A percentile compares a stretch with the other conserved stretches of the same genome.
These are phyloP conservation scores for Drosophila infuscata DNA, from an alignment of 2,888 invertebrate species.

Conservation along the genomic window DNA sequence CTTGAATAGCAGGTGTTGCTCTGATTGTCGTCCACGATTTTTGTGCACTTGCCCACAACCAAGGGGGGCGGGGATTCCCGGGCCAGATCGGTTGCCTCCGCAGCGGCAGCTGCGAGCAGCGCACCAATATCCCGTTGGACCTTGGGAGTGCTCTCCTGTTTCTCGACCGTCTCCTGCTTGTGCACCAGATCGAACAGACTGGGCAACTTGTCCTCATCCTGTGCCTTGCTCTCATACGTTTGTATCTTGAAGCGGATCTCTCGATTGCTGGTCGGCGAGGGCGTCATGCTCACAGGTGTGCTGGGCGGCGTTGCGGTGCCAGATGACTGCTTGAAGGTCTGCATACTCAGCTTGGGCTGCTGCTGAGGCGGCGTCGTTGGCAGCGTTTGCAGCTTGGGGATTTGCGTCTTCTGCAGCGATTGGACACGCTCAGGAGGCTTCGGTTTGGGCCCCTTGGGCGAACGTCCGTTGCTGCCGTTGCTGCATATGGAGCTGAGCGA, in stretches of 20 bases:
- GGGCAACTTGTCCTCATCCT: slow-evolving; percentile 86
- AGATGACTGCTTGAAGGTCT: slow-evolving; percentile 77
- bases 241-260: slow-evolving; percentile 85
- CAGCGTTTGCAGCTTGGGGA: slow-evolving; percentile 79
- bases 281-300: slow-evolving; percentile 66
- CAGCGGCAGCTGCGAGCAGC: slow-evolving; percentile 59
- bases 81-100: slow-evolving; percentile 56
- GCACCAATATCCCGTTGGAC: slow-evolving; percentile 54
- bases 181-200: slow-evolving; percentile 91
- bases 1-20: slow-evolving; percentile 81
- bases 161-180: slow-evolving; percentile 87
- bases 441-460: slow-evolving; percentile 82
- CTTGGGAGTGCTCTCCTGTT: slow-evolving; percentile 50
- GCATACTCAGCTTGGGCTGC: slow-evolving; percentile 78
- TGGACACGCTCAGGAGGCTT: slow-evolving; percentile 84
- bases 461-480: slow-evolving; percentile 55
- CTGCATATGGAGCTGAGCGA: slow-evolving; percentile 66
- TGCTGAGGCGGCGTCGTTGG: slow-evolving; percentile 69
- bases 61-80: slow-evolving; percentile 72
- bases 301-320: slow-evolving; percentile 47
- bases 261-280: slow-evolving; percentile 67
- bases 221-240: slow-evolving; percentile 83
- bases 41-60: slow-evolving; percentile 83
- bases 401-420: slow-evolving; percentile 83
- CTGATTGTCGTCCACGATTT: slow-evolving; percentile 70